Evolutionary conservation across 2,113 vertebrate species (phyloP).

Genomic region (Ammospiza caudacuta): DNA sequence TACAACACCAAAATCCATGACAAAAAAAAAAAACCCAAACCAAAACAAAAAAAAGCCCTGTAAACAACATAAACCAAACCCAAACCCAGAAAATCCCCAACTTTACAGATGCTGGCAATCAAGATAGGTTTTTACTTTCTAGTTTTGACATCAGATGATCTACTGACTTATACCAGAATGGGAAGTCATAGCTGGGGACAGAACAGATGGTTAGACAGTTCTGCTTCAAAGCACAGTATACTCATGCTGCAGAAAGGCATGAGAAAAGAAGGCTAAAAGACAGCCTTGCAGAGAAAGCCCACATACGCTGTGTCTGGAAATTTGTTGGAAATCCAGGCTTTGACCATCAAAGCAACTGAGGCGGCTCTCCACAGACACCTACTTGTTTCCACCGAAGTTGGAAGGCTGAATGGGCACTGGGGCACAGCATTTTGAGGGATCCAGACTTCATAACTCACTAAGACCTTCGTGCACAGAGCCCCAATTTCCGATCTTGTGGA

Average conservation of each 20-base stretch:
- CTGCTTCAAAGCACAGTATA: neutral
- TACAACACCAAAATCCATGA: neutral
- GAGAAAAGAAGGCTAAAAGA: neutral
- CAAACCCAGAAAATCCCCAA: neutral
- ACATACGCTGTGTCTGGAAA: neutral
- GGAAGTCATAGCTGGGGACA: neutral
- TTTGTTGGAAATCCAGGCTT: neutral
- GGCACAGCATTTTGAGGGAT: neutral
- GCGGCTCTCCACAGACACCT: accelerated
- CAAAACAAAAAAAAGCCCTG: neutral
- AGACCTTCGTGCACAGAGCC: neutral
- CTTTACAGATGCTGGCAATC: neutral
- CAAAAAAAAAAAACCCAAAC: accelerated
- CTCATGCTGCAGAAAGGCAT: neutral
- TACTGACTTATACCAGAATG: neutral
- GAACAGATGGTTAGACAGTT: neutral
- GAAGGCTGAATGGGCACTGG: neutral
- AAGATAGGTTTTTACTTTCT: neutral
- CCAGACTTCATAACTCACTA: neutral
- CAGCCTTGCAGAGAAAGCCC: neutral
- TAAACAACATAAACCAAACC: neutral
- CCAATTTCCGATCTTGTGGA: neutral
- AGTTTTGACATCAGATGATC: neutral
- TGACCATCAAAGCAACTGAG: neutral
- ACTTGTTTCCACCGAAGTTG: neutral